Conservation (phyloP, 1,140 invertebrate species). For the Leptinotarsa defecta region DNA sequence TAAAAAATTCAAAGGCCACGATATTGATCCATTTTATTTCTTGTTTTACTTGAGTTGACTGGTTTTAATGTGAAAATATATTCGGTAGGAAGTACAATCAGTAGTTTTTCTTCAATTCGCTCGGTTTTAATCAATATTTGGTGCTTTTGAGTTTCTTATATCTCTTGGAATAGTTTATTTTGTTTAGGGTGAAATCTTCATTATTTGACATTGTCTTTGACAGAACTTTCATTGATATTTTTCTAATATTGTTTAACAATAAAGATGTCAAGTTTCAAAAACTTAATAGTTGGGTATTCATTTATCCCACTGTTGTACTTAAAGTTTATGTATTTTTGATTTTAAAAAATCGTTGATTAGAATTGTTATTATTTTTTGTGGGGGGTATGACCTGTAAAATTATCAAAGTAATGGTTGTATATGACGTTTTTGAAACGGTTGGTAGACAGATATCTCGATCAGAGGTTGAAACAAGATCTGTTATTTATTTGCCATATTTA, state of each 20-base stretch:
- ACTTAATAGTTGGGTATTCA: conserved; percentile 14
- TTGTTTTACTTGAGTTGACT: not conserved
- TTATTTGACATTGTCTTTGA: conserved; percentile 22
- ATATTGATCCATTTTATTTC: conserved; percentile 8
- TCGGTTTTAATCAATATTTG: conserved; percentile 12
- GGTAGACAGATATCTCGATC: conserved; percentile 17
- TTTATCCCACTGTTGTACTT: conserved; percentile 24
- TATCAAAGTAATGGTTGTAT: conserved; percentile 22
- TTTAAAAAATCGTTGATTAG: not conserved
- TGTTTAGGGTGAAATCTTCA: conserved; percentile 14
- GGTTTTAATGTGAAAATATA: conserved; percentile 13
- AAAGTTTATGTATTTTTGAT: conserved; percentile 13
- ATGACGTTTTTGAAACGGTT: conserved; percentile 7
- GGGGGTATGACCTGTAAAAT: not conserved
- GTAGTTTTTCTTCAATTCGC: not conserved
- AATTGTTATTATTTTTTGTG: conserved; percentile 20
- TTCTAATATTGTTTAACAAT: conserved; percentile 25
- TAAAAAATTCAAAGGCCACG: conserved; percentile 26
- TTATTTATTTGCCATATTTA: conserved; percentile 32
- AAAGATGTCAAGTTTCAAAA: conserved; percentile 9
- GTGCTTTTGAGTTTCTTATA: conserved; percentile 23
- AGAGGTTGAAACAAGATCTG: conserved; percentile 21
- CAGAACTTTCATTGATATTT: conserved; percentile 21
- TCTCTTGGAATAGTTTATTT: conserved; percentile 10
- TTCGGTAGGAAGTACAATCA: conserved; percentile 7